Evolutionary conservation across 2,797 vertebrate species (phyloP).

Genomic region (Notamacropus eugenii): DNA sequence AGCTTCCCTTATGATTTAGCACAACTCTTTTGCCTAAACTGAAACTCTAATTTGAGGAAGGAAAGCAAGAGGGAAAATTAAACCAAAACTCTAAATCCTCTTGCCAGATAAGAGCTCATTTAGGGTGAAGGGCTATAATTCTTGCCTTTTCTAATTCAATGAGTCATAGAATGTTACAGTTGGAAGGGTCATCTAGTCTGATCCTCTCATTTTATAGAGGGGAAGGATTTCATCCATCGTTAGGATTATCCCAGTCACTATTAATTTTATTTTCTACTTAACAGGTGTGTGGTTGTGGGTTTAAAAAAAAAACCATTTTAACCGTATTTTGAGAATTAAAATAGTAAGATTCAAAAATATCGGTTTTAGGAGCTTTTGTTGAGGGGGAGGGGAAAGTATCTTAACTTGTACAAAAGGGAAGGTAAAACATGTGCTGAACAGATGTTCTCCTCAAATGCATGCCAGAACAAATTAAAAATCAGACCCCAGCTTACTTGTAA

Average conservation of each 20-base stretch:
- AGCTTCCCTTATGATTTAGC: neutral
- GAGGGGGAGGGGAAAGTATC: constrained; percentile 20
- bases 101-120: neutral
- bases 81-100: neutral
- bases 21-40: neutral
- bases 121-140: neutral
- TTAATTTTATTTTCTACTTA: neutral
- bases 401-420: constrained; percentile 70
- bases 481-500: constrained; percentile 72
- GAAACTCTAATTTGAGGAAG: neutral
- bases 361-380: constrained; percentile 31
- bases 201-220: neutral
- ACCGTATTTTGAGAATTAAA: constrained; percentile 34
- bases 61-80: neutral
- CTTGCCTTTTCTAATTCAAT: neutral
- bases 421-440: constrained; percentile 80
- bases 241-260: neutral
- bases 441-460: constrained; percentile 75
- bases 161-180: neutral
- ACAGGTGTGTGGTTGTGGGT: constrained; percentile 2
- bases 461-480: constrained; percentile 81
- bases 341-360: constrained; percentile 52
- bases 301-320: neutral
- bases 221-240: neutral
- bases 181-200: neutral